Evolutionary conservation across 30 jellyfish, hydroid and myxozoan genomes (phyloP).

Genomic region (Pseudorhiza aurosa): DNA sequence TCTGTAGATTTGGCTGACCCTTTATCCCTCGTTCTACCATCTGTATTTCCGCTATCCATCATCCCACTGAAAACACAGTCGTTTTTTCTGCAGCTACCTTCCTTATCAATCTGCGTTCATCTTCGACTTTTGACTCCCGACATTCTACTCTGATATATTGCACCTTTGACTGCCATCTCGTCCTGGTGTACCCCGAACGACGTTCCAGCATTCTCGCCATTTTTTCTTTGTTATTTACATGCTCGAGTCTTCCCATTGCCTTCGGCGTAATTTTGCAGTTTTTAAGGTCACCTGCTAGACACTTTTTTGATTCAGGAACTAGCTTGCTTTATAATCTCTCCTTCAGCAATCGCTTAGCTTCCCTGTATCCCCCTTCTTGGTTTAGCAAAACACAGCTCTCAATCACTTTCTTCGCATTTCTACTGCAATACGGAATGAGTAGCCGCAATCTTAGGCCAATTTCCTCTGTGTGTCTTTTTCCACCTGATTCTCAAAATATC

Average conservation of each 20-base stretch:
- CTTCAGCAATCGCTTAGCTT: slow-evolving; percentile 42
- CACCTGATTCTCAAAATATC: slow-evolving; percentile 26
- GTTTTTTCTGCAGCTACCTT: slow-evolving; percentile 38
- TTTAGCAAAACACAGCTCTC: slow-evolving; percentile 18
- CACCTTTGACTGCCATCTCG: slow-evolving; percentile 55
- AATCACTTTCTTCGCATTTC: slow-evolving; percentile 28
- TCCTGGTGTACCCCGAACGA: slow-evolving; percentile 56
- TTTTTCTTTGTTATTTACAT: slow-evolving; percentile 48
- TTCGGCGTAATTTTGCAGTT: slow-evolving; percentile 50
- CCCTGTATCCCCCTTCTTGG: slow-evolving; percentile 41
- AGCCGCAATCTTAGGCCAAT: slow-evolving; percentile 23
- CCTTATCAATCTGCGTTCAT: slow-evolving; percentile 36
- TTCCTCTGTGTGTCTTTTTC: slow-evolving; percentile 58
- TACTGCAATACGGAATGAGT: slow-evolving; percentile 37
- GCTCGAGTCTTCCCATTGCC: slow-evolving; percentile 55
- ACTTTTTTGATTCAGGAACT: slow-evolving; percentile 47
- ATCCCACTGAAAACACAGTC: slow-evolving; percentile 52
- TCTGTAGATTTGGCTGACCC: slow-evolving; percentile 19
- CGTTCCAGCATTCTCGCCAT: slow-evolving; percentile 57
- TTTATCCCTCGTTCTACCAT: slow-evolving; percentile 21
- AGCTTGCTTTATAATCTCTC: slow-evolving; percentile 52
- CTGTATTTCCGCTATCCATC: slow-evolving; percentile 32
- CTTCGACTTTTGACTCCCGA: slow-evolving; percentile 49
- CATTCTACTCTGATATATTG: slow-evolving; percentile 30
- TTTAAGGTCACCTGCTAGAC: slow-evolving; percentile 61